Conservation (phyloP, 2,888 invertebrate genomes). For the Orthosia cruda region DNA sequence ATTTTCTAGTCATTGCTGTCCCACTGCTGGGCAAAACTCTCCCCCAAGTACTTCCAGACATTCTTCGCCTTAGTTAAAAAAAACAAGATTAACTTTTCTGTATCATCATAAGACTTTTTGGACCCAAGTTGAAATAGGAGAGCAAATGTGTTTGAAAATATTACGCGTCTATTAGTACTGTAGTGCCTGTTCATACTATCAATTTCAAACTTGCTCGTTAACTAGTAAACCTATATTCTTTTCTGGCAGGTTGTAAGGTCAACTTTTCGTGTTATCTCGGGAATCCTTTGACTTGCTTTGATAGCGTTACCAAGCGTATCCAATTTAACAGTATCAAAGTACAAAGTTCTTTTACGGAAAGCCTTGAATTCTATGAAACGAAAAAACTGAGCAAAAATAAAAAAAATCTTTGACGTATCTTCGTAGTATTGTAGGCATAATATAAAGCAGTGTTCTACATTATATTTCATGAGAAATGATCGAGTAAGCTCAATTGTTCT, state of each 20-base stretch:
- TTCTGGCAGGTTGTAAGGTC: neutral
- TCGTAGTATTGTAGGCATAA: neutral
- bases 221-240: neutral
- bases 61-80: no score
- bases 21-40: no score
- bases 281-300: neutral
- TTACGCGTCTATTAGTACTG: neutral
- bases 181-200: no score
- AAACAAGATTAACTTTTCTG: no score
- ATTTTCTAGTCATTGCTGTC: no score
- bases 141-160: neutral
- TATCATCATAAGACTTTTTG: no score
- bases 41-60: no score
- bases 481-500: slow-evolving; percentile 34
- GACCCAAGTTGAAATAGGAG: no score
- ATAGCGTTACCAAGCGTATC: slow-evolving; percentile 11
- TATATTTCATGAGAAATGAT: slow-evolving; percentile 24
- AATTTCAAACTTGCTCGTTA: neutral
- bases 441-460: neutral
- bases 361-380: neutral
- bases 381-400: neutral
- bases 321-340: slow-evolving; percentile 9
- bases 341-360: neutral
- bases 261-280: neutral
- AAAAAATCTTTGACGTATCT: neutral